Conservation (phyloP, 2,888 invertebrate species). For the Dynastes maya region DNA sequence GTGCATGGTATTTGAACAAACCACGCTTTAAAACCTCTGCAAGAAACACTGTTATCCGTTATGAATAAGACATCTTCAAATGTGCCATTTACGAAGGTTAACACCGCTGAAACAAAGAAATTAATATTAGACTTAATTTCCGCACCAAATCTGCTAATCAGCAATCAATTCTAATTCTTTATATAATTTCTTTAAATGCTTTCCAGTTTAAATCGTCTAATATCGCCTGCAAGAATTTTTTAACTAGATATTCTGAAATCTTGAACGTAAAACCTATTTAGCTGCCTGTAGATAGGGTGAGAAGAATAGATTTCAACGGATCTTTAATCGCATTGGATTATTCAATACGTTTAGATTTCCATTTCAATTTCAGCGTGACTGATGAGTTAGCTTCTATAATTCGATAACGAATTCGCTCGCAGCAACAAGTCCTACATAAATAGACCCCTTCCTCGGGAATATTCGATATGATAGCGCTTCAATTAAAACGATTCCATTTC, state of each 20-base stretch:
- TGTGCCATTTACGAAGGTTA: conserved; percentile 56
- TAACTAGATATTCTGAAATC: too few species aligned
- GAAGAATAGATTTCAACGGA: background rate
- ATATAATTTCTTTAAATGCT: too few species aligned
- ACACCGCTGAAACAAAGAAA: conserved; percentile 55
- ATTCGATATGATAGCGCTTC: background rate
- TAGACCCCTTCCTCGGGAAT: too few species aligned
- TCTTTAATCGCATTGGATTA: background rate
- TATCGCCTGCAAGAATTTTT: too few species aligned
- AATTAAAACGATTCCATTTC: conserved; percentile 3
- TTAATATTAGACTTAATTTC: background rate
- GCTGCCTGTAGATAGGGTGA: background rate
- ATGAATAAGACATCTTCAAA: conserved; percentile 68
- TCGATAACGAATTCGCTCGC: conserved; percentile 1
- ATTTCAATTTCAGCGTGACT: background rate
- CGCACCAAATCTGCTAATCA: too few species aligned
- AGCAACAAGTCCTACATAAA: background rate
- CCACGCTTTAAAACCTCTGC: conserved; percentile 69
- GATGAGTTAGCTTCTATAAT: background rate
- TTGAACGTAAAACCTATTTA: background rate
- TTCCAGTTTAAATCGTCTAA: too few species aligned
- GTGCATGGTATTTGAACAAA: conserved; percentile 67
- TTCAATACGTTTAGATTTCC: conserved; percentile 1
- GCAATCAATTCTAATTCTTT: too few species aligned
- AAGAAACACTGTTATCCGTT: conserved; percentile 66